A percentile compares a stretch with the other conserved stretches of the same genome.
phyloP scores from a whole-genome alignment of 2,888 invertebrate genomes.

The Erebia palarica region DNA sequence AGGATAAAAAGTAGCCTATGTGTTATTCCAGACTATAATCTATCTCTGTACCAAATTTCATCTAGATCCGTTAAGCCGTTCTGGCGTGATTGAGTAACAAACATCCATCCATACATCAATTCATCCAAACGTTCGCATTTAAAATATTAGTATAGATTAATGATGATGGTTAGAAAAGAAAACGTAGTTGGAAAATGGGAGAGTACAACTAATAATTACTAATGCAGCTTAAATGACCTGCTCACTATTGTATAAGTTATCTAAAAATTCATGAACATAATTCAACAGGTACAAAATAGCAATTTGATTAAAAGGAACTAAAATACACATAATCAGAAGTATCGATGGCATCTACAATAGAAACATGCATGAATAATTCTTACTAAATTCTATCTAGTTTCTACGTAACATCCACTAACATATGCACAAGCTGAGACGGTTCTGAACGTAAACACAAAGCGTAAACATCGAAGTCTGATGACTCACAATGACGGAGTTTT shows the following conservation, averaged over 20 bases:
- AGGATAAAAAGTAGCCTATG: too few relatives aligned
- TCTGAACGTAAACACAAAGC: slow-evolving; percentile 74
- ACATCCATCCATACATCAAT: too few relatives aligned
- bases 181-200: too few relatives aligned
- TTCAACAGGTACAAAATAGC: neutral
- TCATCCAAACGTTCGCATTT: too few relatives aligned
- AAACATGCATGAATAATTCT: slow-evolving; percentile 63
- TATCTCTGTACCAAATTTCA: too few relatives aligned
- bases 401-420: slow-evolving; percentile 55
- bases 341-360: slow-evolving; percentile 31
- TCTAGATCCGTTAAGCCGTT: too few relatives aligned
- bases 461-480: slow-evolving; percentile 73
- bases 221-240: too few relatives aligned
- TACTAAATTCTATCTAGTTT: slow-evolving; percentile 57
- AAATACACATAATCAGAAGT: neutral
- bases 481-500: slow-evolving; percentile 79
- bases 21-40: too few relatives aligned
- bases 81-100: too few relatives aligned
- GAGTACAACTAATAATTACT: too few relatives aligned
- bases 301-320: neutral
- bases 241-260: neutral
- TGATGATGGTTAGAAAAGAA: too few relatives aligned
- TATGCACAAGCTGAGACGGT: slow-evolving; percentile 53
- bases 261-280: neutral
- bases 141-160: too few relatives aligned